phyloP scores from a whole-genome alignment of 1,140 invertebrate genomes.

The Drosophila eugracilis region DNA sequence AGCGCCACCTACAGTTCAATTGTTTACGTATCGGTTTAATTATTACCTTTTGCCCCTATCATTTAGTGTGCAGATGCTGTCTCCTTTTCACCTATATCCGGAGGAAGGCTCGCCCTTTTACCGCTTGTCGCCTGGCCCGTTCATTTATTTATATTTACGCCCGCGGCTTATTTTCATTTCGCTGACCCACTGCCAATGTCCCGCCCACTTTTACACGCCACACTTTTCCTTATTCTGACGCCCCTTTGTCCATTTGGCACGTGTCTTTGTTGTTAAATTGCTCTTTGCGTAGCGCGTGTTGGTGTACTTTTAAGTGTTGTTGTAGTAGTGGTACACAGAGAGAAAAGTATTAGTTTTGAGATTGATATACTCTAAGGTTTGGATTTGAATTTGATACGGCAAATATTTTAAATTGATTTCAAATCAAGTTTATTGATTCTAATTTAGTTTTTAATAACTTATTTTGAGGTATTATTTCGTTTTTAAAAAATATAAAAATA shows the following conservation, averaged over 20 bases:
- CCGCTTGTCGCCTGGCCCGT: slow-evolving; percentile 31
- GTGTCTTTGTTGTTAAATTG: slow-evolving; percentile 80
- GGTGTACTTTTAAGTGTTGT: slow-evolving; percentile 11
- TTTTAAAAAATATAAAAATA: too few relatives aligned
- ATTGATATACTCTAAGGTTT: too few relatives aligned
- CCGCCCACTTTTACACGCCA: slow-evolving; percentile 10
- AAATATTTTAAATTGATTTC: too few relatives aligned
- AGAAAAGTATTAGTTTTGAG: not conserved
- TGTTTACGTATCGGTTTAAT: slow-evolving; percentile 80
- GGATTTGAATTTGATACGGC: too few relatives aligned
- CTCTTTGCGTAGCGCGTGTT: slow-evolving; percentile 44
- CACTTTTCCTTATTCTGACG: slow-evolving; percentile 8
- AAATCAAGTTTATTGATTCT: too few relatives aligned
- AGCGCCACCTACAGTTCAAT: slow-evolving; percentile 72
- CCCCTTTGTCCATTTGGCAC: slow-evolving; percentile 41
- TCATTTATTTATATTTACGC: slow-evolving; percentile 82
- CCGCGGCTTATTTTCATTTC: slow-evolving; percentile 76
- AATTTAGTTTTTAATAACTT: too few relatives aligned
- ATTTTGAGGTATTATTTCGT: too few relatives aligned
- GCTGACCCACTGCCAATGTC: slow-evolving; percentile 59
- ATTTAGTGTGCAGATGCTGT: slow-evolving; percentile 1
- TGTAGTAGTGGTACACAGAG: slow-evolving; percentile 18
- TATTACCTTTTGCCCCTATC: slow-evolving; percentile 61
- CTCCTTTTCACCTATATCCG: slow-evolving; percentile 5
- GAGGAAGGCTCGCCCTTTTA: slow-evolving; percentile 9